Base-by-base conservation (phyloP, 2,888 invertebrate genomes). In the Xestia ashworthii region DNA sequence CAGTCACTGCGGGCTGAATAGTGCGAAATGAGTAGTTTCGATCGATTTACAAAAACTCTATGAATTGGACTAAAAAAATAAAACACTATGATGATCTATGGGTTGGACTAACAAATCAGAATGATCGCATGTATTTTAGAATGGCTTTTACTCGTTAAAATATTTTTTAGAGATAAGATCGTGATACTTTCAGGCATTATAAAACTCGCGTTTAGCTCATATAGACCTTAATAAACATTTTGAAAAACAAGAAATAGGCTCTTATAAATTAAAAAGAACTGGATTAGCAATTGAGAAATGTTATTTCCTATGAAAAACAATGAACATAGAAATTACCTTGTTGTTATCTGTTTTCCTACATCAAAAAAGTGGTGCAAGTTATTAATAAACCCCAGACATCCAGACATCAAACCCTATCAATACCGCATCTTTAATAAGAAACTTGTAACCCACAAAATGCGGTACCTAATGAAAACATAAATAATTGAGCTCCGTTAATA, bases 401-500 rank as follows among this genome's bases (percentile, higher is more conserved):
- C 60, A 48, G 22, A 41, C 48, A 68, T 14, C 62, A 8, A 64
- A 74, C 62, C 74, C 77, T n/a, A 73, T 74, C 74, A 72, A 73
- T 71, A 67, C 53, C 19, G 2, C 46, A 67, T 38, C 41, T 81
- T 46, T 66, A 70, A 25, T 65, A 86, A 65, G 64, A 75, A 75
- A 82, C 82, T 83, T 73, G 48, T 38, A 50, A 11, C 72, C 84
- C 79, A 83, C 83, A 78, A 74, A 83, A 76, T 78, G 72, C 67
- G 71, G 78, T 80, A 76, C 76, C 65, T 85, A 93, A 93, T 92
- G 92, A 90, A 90, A 90, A 92, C 93, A 92, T 93, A 93, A 93
- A 94, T 94, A 93, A 94, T 94, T 93, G 94, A 93, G 91, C 89
- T 73, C 85, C 85, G 89, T 88, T 92, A 93, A 91, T 90, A 92